Evolutionary conservation across 2,113 vertebrate species (phyloP).

Genomic region (Narcine bancroftii): DNA sequence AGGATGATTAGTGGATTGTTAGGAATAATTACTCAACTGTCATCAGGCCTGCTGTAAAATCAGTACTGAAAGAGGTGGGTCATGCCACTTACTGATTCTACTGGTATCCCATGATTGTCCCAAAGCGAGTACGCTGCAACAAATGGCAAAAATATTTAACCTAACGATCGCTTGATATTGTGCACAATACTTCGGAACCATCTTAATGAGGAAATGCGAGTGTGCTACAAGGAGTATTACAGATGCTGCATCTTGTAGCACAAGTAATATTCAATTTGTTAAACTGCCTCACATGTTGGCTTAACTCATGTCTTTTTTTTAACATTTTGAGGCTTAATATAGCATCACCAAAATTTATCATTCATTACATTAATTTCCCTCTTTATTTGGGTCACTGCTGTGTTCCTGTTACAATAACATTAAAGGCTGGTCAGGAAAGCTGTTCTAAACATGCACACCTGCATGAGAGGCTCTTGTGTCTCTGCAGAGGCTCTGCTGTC

Average conservation of each 20-base stretch:
- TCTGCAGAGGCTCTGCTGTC: not conserved
- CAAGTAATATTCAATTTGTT: not conserved
- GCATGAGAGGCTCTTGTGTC: not conserved
- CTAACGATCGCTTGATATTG: not conserved
- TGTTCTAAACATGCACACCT: not conserved
- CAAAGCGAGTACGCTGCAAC: not conserved
- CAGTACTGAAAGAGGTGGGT: not conserved
- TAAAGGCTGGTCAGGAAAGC: not conserved
- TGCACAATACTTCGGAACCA: not conserved
- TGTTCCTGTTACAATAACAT: not conserved
- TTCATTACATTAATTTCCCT: not conserved
- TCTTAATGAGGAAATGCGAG: not conserved
- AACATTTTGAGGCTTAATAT: not conserved
- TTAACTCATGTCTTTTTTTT: not conserved
- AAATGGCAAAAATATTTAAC: not conserved
- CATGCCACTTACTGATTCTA: conserved; percentile 11
- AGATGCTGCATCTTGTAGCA: not conserved
- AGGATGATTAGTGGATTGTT: conserved; percentile 18
- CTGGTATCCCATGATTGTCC: not conserved
- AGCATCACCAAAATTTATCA: conserved; percentile 1
- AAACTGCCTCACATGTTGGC: not conserved
- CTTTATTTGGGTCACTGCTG: not conserved
- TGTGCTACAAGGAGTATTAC: not conserved
- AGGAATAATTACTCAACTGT: conserved; percentile 26
- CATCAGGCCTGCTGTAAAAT: conserved; percentile 14